Evolutionary conservation across 2,113 vertebrate species (phyloP).

Genomic region (Cephalopholis sonnerati): DNA sequence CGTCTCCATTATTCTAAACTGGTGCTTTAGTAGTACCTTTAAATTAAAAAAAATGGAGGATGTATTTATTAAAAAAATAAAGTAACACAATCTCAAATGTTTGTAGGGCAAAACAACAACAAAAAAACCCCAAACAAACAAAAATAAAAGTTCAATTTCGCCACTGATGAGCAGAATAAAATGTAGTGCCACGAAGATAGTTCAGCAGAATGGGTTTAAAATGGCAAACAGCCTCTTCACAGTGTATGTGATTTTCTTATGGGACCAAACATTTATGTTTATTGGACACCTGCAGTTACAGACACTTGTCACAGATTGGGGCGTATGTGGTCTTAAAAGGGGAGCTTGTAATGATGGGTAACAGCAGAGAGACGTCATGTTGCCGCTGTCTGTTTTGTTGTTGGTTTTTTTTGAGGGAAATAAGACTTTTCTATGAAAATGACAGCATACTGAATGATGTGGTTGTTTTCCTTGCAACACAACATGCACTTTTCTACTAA

Average conservation of each 20-base stretch:
- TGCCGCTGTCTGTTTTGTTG: constrained; percentile 19
- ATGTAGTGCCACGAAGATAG: constrained; percentile 24
- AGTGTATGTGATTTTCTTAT: constrained; percentile 46
- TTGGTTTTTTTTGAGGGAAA: constrained; percentile 34
- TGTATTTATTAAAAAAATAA: not conserved
- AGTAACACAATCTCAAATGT: not conserved
- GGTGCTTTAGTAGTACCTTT: constrained; percentile 32
- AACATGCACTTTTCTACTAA: constrained; percentile 84
- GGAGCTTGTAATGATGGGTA: constrained; percentile 30
- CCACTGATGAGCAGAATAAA: constrained; percentile 34
- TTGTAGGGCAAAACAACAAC: constrained; percentile 14
- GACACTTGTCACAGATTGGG: constrained; percentile 64
- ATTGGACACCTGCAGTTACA: constrained; percentile 65
- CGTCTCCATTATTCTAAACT: constrained; percentile 25
- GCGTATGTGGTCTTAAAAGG: constrained; percentile 50
- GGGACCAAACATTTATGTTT: constrained; percentile 56
- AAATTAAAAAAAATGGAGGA: constrained; percentile 5
- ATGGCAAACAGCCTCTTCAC: constrained; percentile 51
- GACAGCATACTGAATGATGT: constrained; percentile 71
- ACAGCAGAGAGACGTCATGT: constrained; percentile 22
- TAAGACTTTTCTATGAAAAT: constrained; percentile 72
- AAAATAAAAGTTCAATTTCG: not conserved
- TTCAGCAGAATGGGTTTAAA: constrained; percentile 35
- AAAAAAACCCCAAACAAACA: not conserved
- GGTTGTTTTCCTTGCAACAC: constrained; percentile 71